These are phyloP conservation scores for Microctenopoma lineatum DNA, from an alignment of 2,797 vertebrate species.

Conservation along the genomic window DNA sequence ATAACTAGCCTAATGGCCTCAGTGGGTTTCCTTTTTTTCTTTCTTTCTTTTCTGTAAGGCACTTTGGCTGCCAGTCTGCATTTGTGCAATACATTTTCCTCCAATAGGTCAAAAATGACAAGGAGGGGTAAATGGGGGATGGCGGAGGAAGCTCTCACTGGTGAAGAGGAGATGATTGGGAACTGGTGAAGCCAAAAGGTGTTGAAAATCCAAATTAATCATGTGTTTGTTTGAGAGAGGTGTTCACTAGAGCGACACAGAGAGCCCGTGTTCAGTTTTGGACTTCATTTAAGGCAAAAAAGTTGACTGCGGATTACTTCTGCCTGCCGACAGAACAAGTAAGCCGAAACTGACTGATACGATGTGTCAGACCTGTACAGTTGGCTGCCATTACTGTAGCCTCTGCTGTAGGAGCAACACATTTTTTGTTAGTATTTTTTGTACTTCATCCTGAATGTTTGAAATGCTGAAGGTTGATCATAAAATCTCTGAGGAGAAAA, in stretches of 20 bases:
- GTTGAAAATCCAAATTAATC: constrained; percentile 45
- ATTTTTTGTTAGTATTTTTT: neutral
- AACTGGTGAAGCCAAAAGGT: constrained; percentile 23
- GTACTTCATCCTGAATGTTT: neutral
- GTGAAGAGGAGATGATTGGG: constrained; percentile 12
- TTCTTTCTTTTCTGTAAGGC: constrained; percentile 3
- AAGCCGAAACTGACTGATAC: neutral
- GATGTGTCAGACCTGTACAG: neutral
- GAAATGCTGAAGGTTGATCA: constrained; percentile 14
- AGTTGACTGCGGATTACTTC: constrained; percentile 14
- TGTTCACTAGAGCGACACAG: constrained; percentile 5
- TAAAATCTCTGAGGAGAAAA: constrained; percentile 13
- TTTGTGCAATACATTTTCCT: constrained; percentile 38
- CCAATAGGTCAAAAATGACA: constrained; percentile 31
- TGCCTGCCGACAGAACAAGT: neutral
- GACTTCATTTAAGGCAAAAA: constrained; percentile 24
- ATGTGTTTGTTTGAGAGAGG: constrained; percentile 24
- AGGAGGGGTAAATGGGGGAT: constrained; percentile 27
- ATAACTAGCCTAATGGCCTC: constrained; percentile 29
- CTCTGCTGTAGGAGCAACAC: neutral
- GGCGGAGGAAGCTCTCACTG: constrained; percentile 6
- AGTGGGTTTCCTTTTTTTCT: constrained; percentile 25
- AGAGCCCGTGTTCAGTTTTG: constrained; percentile 18
- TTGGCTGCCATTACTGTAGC: neutral
- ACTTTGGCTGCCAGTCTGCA: constrained; percentile 8